These are phyloP conservation scores for Drosophila azteca DNA, from an alignment of 1,140 invertebrate species.

Conservation along the genomic window DNA sequence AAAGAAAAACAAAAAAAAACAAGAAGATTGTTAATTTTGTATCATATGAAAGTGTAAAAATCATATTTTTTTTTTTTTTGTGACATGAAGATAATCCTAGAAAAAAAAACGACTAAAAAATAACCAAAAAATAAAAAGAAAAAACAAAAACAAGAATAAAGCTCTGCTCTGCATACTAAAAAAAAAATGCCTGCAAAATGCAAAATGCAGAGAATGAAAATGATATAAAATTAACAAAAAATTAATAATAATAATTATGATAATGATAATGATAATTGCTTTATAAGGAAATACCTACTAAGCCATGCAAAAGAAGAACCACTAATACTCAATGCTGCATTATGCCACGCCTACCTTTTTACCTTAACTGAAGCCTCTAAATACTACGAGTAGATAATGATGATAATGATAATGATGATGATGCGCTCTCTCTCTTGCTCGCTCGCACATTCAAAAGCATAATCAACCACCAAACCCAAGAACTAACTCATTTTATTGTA, in stretches of 20 bases:
- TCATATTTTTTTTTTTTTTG: constrained; percentile 59
- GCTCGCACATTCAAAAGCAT: constrained; percentile 32
- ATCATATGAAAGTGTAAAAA: constrained; percentile 55
- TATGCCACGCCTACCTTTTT: constrained; percentile 72
- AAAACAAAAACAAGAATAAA: background rate
- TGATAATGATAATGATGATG: too few species aligned
- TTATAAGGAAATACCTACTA: constrained; percentile 45
- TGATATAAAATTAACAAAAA: background rate
- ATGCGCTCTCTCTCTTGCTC: too few species aligned
- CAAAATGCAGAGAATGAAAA: constrained; percentile 14
- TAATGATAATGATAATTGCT: constrained; percentile 47
- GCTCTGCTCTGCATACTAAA: constrained; percentile 47
- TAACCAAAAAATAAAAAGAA: constrained; percentile 27
- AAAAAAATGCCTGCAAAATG: background rate
- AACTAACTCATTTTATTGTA: constrained; percentile 70
- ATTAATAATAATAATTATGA: too few species aligned
- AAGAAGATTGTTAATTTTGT: constrained; percentile 46
- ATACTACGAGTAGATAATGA: constrained; percentile 5
- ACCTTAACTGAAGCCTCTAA: constrained; percentile 64
- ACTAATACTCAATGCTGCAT: constrained; percentile 69
- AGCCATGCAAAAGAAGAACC: constrained; percentile 5
- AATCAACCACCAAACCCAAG: constrained; percentile 67
- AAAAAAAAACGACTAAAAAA: constrained; percentile 20
- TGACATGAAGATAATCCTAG: constrained; percentile 36
- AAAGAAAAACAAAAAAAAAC: background rate